A percentile compares a stretch with the other conserved stretches of the same genome.
Evolutionary conservation across 2,113 vertebrate genomes (phyloP).

Genomic region (Seriola dumerili): DNA sequence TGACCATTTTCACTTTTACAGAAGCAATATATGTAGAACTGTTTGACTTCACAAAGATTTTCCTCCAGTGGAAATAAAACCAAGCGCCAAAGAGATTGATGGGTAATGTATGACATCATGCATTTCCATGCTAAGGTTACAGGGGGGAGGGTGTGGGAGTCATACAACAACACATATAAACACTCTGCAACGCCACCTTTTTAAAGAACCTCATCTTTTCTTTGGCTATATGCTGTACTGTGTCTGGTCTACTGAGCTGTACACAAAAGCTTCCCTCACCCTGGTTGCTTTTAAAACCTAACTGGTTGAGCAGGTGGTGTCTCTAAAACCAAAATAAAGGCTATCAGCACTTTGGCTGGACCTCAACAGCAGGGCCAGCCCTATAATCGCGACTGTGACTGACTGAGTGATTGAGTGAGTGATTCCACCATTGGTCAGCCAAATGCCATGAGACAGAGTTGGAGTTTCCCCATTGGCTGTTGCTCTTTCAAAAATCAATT

Average conservation of each 20-base stretch:
- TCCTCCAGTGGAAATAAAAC: not conserved
- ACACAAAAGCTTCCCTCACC: not conserved
- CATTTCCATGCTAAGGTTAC: not conserved
- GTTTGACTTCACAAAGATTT: not conserved
- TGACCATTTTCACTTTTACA: not conserved
- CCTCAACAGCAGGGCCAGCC: no score
- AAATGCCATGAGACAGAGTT: no score
- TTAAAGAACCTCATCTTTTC: not conserved
- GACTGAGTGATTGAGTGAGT: no score
- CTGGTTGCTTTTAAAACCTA: not conserved
- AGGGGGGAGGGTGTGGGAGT: not conserved
- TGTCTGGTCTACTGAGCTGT: not conserved
- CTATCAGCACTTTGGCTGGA: not conserved
- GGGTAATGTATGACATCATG: constrained; percentile 8
- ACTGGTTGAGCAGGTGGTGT: not conserved
- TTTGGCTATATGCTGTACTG: not conserved
- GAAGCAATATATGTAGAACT: not conserved
- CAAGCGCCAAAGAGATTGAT: constrained; percentile 3
- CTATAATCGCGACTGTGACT: no score
- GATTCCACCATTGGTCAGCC: no score
- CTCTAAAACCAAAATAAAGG: not conserved
- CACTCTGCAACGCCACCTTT: not conserved
- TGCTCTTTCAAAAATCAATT: no score
- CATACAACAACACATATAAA: not conserved
- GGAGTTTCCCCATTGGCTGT: no score